Base-by-base conservation (phyloP, 2,797 vertebrate species). In the Ctenopoma kingsleyae region DNA sequence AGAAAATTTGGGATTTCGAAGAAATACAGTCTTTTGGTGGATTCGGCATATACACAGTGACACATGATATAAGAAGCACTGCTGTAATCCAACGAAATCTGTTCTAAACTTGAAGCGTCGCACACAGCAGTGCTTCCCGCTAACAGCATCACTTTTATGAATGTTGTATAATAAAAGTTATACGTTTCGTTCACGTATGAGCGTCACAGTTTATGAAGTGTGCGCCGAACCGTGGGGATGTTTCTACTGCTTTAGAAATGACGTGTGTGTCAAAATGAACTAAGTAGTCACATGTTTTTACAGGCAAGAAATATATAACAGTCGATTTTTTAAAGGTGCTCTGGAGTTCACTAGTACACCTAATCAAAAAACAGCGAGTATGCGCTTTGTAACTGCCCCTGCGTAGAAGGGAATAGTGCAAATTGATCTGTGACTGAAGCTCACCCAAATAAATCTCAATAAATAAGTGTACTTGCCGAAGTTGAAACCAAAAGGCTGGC, bases 401-500 rank as follows among this genome's bases (percentile, higher is more conserved):
- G 15, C 53, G 12, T 22, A 11, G 35, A 22, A 32, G 5, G 20
- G 22, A 25, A 48, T 2, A 15, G 8, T 1, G 17, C 30, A 13
- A 43, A 25, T 35, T 17, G 46, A n/a, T 17, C 16, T 6, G 41
- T 8, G 9, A 1, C 44, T 52, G 22, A 11, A 25, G 49, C 56
- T 30, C 0, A 16, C 32, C 11, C 20, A 5, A 25, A 32, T 16
- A 4, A 52, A 73, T 11, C 0, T 1, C 1, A 70, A 48, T 11
- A 0, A 15, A 66, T 0, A 4, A 59, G 23, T 73, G 23, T 90
- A 94, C 96, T 96, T 94, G 92, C 96, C 95, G 93, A 95, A 92
- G 91, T 95, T 80, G 96, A 94, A 61, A 95, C 93, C 87, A 91
- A 91, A 23, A 96, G 94, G 91, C 93, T 94, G 93, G 90, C 94